Percentiles rank a stretch among this genome's conserved stretches.
Conservation (phyloP, 2,888 invertebrate genomes). For the Chalcosyrphus nemorum region DNA sequence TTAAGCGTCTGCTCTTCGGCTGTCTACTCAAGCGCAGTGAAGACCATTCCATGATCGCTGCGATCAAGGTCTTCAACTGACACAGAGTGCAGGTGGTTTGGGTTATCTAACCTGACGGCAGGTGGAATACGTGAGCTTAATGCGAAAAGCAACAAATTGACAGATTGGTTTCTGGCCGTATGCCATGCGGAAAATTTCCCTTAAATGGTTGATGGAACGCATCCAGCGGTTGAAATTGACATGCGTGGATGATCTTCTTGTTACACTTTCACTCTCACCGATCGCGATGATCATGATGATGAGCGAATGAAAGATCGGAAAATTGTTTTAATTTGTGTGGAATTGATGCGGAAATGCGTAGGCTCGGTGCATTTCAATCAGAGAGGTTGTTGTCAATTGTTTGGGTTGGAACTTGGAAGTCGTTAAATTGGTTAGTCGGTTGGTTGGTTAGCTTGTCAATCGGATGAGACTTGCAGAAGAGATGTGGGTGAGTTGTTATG, state of each 20-base stretch:
- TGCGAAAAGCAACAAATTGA: conserved; percentile 40
- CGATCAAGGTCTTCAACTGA: conserved; percentile 34
- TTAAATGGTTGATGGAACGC: conserved; percentile 44
- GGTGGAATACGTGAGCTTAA: conserved; percentile 49
- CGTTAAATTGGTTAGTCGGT: conserved; percentile 26
- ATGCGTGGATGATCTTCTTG: conserved; percentile 58
- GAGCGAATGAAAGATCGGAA: conserved; percentile 35
- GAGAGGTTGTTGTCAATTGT: neutral
- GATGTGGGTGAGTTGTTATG: conserved; percentile 28
- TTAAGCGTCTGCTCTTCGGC: conserved; percentile 30
- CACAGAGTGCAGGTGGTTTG: conserved; percentile 21
- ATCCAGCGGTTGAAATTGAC: conserved; percentile 57
- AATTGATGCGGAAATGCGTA: conserved; percentile 30
- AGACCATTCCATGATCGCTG: conserved; percentile 11
- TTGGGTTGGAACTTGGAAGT: conserved; percentile 13
- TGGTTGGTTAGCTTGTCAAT: conserved; percentile 34
- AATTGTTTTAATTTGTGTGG: conserved; percentile 29
- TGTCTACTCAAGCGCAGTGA: neutral
- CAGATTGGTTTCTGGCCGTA: conserved; percentile 25
- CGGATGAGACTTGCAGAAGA: conserved; percentile 21
- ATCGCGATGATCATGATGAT: conserved; percentile 20
- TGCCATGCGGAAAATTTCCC: conserved; percentile 37
- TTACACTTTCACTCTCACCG: conserved; percentile 62
- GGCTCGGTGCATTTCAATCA: conserved; percentile 44
- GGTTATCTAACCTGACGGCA: conserved; percentile 18